phyloP scores from a whole-genome alignment of 2,888 invertebrate genomes.

The Pyralis farinalis region DNA sequence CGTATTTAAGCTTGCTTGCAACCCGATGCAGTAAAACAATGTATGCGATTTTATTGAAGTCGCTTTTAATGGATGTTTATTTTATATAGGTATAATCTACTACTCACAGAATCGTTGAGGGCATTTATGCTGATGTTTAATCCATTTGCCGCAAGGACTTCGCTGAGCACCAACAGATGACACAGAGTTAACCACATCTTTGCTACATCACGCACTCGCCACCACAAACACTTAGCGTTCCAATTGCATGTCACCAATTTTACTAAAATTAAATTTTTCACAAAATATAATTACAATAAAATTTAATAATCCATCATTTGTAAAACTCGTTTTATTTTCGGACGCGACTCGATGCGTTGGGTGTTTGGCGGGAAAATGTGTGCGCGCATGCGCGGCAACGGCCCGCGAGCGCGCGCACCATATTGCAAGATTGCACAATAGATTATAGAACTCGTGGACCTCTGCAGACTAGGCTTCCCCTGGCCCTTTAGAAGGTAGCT shows the following conservation, averaged over 20 bases:
- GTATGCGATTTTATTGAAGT: too few species aligned
- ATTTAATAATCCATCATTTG: conserved; percentile 15
- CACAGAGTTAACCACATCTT: conserved; percentile 62
- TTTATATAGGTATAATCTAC: too few species aligned
- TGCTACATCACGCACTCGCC: conserved; percentile 50
- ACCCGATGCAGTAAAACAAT: too few species aligned
- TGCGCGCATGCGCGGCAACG: conserved; percentile 56
- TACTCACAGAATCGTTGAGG: conserved; percentile 53
- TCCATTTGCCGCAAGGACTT: conserved; percentile 36
- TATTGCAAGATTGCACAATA: conserved; percentile 72
- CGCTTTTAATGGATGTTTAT: too few species aligned
- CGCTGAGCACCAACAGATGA: conserved; percentile 56
- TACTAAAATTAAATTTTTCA: conserved; percentile 5
- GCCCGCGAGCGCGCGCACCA: conserved; percentile 54
- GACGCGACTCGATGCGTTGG: conserved; percentile 51
- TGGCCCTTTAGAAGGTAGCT: conserved; percentile 6
- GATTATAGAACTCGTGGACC: conserved; percentile 23
- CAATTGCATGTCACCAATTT: conserved; percentile 9
- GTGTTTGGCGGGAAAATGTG: conserved; percentile 71
- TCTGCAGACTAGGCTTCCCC: not conserved
- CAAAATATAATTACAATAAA: conserved; percentile 11
- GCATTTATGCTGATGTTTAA: conserved; percentile 50
- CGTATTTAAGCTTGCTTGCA: too few species aligned
- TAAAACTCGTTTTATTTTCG: conserved; percentile 24
- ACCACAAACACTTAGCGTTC: conserved; percentile 28